Evolutionary conservation across 1,140 invertebrate species (phyloP), one percentile per base, ranked within the genome.

Genomic region (Formica selysi): DNA sequence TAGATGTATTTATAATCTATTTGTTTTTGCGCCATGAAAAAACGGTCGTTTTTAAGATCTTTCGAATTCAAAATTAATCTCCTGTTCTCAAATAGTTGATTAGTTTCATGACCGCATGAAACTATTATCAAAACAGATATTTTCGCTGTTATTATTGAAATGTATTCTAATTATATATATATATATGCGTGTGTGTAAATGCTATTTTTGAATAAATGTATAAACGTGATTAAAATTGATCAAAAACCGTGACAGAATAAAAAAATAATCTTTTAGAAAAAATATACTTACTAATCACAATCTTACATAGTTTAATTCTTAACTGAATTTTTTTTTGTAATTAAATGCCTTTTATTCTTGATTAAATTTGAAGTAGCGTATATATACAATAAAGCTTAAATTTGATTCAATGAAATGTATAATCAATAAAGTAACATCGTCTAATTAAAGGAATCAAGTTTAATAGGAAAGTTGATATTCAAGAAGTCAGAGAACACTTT

Each of bases 71-170:
- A 41, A 62, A 41, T 29, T 59, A 29, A 76, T 36, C 36, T 29
- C 19, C 22, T 38, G 16, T 22, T 62, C 57, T 29, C 16, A 8
- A 76, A 54, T 51, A 51, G 3, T 48, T 51, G 19, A 48, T 48
- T 65, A 32, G 29, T 26, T 22, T 78, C 44, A 65, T 78, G 26
- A n/a, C 29, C 13, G 16, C 41, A 26, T 41, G 38, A 11, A 76
- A 13, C 29, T 76, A 62, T 76, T 76, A 76, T 76, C 36, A n/a
- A 6, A 61, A 44, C 22, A 61, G 8, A 8, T 76, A 44, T 29
- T 61, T 76, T 26, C 38, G 26, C 26, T 29, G 36, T 62, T 57
- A 32, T 22, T 76, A 44, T 6, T 73, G 19, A 36, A 10, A 73
- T 73, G 19, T 26, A 59, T 13, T 61, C 38, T 19, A 3, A 19